Percentiles rank a stretch among this genome's conserved stretches.
phyloP scores from a whole-genome alignment of 2,113 vertebrate species.

The Mus spicilegus region DNA sequence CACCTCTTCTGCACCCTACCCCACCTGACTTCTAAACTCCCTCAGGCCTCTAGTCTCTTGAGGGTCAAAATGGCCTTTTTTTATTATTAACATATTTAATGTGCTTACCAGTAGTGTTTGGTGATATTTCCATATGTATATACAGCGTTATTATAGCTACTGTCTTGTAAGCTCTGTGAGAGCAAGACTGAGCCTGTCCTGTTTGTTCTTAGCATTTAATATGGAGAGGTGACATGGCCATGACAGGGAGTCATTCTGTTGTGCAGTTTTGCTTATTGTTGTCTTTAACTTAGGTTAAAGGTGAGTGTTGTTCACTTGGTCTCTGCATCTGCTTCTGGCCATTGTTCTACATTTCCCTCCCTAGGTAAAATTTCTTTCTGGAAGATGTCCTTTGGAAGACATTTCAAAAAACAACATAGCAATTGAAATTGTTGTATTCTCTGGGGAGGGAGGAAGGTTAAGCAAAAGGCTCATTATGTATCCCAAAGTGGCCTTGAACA shows the following conservation, averaged over 20 bases:
- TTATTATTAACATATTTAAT: background rate
- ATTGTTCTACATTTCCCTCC: background rate
- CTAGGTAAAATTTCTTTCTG: slow-evolving; percentile 26
- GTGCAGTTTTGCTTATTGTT: background rate
- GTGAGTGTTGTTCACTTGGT: background rate
- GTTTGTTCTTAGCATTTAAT: slow-evolving; percentile 1
- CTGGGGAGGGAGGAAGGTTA: background rate
- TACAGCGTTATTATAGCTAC: background rate
- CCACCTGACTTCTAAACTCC: too few relatives aligned
- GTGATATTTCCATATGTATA: background rate
- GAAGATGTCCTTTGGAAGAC: background rate
- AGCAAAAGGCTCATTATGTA: background rate
- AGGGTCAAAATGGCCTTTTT: slow-evolving; percentile 1
- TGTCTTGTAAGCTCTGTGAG: background rate
- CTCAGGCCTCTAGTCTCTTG: too few relatives aligned
- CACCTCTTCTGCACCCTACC: too few relatives aligned
- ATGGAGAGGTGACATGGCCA: background rate
- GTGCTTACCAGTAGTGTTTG: background rate
- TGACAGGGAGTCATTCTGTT: background rate
- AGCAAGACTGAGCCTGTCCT: background rate
- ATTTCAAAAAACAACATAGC: background rate
- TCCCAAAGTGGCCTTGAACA: background rate
- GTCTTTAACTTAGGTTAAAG: slow-evolving; percentile 49
- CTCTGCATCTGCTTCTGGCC: slow-evolving; percentile 21
- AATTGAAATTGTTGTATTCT: background rate